Conservation (phyloP, 2,113 vertebrate species). For the Epinephelus cyanopodus region DNA sequence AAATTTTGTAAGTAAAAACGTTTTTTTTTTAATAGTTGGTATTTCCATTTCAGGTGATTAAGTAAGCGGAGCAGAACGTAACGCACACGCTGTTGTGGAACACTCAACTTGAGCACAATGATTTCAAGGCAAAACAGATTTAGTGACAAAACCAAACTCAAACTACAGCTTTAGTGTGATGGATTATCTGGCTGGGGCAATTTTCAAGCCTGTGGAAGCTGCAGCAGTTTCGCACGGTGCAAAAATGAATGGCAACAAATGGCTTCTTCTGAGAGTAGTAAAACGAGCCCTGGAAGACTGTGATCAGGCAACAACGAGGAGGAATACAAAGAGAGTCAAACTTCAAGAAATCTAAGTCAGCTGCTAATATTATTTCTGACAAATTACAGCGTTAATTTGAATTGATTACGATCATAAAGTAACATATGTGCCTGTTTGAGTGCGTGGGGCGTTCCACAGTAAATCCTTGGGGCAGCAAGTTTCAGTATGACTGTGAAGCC, state of each 20-base stretch:
- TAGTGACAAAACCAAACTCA: constrained; percentile 42
- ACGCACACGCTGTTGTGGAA: constrained; percentile 7
- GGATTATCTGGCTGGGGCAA: constrained; percentile 30
- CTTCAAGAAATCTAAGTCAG: not conserved
- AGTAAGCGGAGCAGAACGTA: constrained; percentile 17
- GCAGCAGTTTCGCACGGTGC: constrained; percentile 10
- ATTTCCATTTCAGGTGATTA: constrained; percentile 23
- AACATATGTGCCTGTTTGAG: not conserved
- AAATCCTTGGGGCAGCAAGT: constrained; percentile 26
- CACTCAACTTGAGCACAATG: constrained; percentile 26
- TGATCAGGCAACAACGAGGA: constrained; percentile 13
- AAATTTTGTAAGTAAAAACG: not conserved
- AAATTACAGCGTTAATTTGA: constrained; percentile 4
- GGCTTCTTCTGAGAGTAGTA: constrained; percentile 25
- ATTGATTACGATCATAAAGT: constrained; percentile 14
- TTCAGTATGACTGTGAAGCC: constrained; percentile 34
- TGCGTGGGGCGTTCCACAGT: not conserved
- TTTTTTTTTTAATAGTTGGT: not conserved
- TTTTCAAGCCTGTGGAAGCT: constrained; percentile 37
- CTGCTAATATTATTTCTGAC: constrained; percentile 1
- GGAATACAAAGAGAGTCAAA: constrained; percentile 8
- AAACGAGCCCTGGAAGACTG: constrained; percentile 18
- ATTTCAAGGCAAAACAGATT: constrained; percentile 49
- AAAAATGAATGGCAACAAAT: constrained; percentile 44
- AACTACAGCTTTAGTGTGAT: constrained; percentile 43